Evolutionary conservation across 1,140 invertebrate genomes (phyloP).

Genomic region (Cydia fagiglandana): DNA sequence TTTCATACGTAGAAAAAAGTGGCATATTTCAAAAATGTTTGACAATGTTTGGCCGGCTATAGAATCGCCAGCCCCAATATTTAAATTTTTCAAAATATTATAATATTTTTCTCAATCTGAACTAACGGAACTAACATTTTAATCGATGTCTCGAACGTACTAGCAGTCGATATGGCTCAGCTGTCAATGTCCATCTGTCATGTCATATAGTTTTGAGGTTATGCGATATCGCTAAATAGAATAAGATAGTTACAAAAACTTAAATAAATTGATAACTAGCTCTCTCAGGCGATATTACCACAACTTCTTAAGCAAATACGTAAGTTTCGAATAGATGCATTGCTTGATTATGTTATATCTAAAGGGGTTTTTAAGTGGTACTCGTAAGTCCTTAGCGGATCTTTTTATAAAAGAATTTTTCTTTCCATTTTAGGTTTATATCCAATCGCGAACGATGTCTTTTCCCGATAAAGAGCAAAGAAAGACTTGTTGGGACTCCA

Average conservation of each 20-base stretch:
- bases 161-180: not conserved
- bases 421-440: slow-evolving; percentile 53
- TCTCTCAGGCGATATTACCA: not conserved
- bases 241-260: not conserved
- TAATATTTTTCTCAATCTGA: too few relatives aligned
- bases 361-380: not conserved
- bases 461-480: slow-evolving; percentile 91
- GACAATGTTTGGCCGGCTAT: too few relatives aligned
- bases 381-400: not conserved
- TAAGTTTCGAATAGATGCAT: not conserved
- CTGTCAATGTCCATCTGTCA: not conserved
- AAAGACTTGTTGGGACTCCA: slow-evolving; percentile 89
- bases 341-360: not conserved
- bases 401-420: slow-evolving; percentile 27
- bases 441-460: slow-evolving; percentile 82
- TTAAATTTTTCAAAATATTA: too few relatives aligned
- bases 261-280: not conserved
- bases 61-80: too few relatives aligned
- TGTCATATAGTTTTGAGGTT: not conserved
- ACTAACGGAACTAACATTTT: not conserved
- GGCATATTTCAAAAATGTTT: too few relatives aligned
- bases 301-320: not conserved
- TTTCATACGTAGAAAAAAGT: too few relatives aligned
- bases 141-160: slow-evolving; percentile 1
- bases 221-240: slow-evolving; percentile 1